phyloP scores from a whole-genome alignment of 2,888 invertebrate species.

The Lithophane ornitopus region DNA sequence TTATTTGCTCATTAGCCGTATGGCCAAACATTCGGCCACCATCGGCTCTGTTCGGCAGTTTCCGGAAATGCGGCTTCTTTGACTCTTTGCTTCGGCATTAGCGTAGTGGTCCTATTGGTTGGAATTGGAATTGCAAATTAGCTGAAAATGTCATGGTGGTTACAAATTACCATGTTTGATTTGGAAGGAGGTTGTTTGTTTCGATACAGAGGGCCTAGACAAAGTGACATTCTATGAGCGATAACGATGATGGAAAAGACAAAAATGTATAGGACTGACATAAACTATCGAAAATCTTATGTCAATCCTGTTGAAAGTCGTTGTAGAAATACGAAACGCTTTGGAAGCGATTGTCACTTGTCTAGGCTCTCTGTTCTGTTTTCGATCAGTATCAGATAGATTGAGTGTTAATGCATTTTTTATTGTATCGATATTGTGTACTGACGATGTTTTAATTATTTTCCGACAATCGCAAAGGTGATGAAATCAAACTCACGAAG shows the following conservation, averaged over 20 bases:
- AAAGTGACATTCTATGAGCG: too few species aligned
- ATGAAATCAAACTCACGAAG: not conserved
- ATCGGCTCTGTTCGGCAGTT: constrained; percentile 51
- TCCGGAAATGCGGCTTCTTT: constrained; percentile 49
- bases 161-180: constrained; percentile 16
- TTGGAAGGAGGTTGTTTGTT: constrained; percentile 7
- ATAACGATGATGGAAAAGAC: too few species aligned
- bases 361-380: too few species aligned
- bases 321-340: too few species aligned
- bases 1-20: constrained; percentile 66
- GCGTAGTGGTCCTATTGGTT: constrained; percentile 23
- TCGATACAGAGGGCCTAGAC: too few species aligned
- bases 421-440: constrained; percentile 5
- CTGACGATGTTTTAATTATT: constrained; percentile 24
- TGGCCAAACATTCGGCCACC: constrained; percentile 36
- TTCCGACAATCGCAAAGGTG: not conserved
- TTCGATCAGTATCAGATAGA: constrained; percentile 35
- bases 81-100: constrained; percentile 51
- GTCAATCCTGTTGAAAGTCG: too few species aligned
- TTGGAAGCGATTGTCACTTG: too few species aligned
- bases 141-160: constrained; percentile 41
- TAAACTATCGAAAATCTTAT: too few species aligned
- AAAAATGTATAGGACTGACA: too few species aligned
- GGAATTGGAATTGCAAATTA: constrained; percentile 53
- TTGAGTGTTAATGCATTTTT: constrained; percentile 31